Evolutionary conservation across 2,797 vertebrate genomes (phyloP).

Genomic region (Gobio occitaniae): DNA sequence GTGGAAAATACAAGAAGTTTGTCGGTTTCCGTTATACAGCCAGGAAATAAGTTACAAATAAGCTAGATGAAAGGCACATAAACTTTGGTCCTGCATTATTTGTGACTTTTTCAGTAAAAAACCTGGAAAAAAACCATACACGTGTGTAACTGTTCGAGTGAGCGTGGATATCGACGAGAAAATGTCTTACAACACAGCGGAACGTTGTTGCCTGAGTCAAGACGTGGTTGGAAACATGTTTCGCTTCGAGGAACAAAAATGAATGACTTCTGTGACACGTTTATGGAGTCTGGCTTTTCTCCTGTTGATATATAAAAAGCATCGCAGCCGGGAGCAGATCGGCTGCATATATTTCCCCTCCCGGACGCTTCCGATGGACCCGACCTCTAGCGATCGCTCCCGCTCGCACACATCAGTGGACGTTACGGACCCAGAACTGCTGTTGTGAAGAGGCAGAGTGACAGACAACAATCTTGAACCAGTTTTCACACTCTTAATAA

Average conservation of each 20-base stretch:
- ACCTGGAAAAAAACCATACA: constrained; percentile 60
- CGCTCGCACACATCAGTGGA: constrained; percentile 25
- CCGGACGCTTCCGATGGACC: not conserved
- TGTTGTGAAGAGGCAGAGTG: constrained; percentile 52
- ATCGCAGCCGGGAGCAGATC: constrained; percentile 41
- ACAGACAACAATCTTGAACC: constrained; percentile 61
- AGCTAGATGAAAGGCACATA: constrained; percentile 85
- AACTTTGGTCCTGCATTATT: constrained; percentile 85
- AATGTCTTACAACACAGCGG: constrained; percentile 48
- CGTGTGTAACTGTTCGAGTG: constrained; percentile 54
- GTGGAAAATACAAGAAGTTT: constrained; percentile 30
- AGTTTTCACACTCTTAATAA: constrained; percentile 63
- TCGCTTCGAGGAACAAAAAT: constrained; percentile 22
- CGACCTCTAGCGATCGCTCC: constrained; percentile 31
- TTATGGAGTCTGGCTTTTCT: constrained; percentile 71
- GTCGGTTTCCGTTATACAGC: constrained; percentile 62
- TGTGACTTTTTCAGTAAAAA: constrained; percentile 74
- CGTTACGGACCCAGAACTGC: constrained; percentile 49
- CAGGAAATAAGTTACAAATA: constrained; percentile 68
- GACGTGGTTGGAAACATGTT: constrained; percentile 50
- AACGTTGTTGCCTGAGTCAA: constrained; percentile 64
- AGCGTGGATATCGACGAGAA: constrained; percentile 48
- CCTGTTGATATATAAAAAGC: constrained; percentile 71
- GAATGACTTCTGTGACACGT: constrained; percentile 44
- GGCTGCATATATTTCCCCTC: not conserved